A percentile compares a stretch with the other conserved stretches of the same genome.
phyloP scores from a whole-genome alignment of 2,113 vertebrate species.

The Eidolon helvum region DNA sequence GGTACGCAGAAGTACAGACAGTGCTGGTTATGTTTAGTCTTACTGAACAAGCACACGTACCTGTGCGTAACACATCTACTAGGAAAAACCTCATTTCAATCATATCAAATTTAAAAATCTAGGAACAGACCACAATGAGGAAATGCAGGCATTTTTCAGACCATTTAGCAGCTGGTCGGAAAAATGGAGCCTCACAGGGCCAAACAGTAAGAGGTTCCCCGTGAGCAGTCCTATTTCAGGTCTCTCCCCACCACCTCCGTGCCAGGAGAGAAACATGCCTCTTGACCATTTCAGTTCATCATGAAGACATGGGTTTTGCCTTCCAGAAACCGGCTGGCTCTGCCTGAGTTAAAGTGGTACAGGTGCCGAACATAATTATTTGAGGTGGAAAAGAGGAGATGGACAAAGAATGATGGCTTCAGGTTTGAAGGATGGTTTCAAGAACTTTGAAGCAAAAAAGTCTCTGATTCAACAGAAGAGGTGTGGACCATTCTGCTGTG shows the following conservation, averaged over 20 bases:
- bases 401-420: too few relatives aligned
- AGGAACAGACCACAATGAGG: background rate
- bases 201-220: background rate
- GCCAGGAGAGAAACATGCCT: accelerated
- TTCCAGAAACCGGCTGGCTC: background rate
- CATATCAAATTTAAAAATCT: background rate
- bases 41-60: background rate
- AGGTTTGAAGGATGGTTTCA: background rate
- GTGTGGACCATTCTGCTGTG: background rate
- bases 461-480: background rate
- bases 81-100: background rate
- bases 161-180: background rate
- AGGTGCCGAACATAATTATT: background rate
- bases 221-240: accelerated
- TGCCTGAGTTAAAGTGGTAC: background rate
- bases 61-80: background rate
- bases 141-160: background rate
- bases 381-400: background rate
- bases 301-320: background rate
- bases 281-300: background rate
- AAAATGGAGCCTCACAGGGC: background rate
- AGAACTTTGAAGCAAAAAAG: background rate
- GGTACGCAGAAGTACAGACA: background rate
- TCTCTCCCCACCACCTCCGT: background rate
- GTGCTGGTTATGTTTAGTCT: background rate